These are phyloP conservation scores for Amaurobius ferox DNA, from an alignment of 2,888 invertebrate genomes.

Conservation along the genomic window DNA sequence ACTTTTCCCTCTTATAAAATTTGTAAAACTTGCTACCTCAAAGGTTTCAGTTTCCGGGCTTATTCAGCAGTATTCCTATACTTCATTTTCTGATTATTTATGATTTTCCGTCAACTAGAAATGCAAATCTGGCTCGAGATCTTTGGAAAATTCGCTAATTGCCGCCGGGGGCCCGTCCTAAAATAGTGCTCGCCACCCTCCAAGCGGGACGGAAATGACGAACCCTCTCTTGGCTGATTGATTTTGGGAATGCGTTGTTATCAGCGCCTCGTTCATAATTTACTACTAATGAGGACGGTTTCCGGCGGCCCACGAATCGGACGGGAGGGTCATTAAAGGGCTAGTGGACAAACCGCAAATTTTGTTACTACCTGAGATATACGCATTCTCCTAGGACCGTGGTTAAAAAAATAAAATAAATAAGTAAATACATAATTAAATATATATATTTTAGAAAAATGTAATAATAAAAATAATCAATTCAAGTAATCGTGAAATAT, in stretches of 20 bases:
- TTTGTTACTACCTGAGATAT: no score
- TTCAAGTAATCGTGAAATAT: no score
- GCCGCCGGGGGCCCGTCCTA: conserved; percentile 21
- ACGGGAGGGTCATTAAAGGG: conserved; percentile 42
- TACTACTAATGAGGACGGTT: conserved; percentile 65
- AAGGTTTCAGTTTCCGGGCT: conserved; percentile 30
- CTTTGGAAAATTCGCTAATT: conserved; percentile 68
- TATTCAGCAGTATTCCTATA: conserved; percentile 38
- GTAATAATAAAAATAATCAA: no score
- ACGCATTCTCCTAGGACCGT: no score
- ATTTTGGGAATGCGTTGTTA: conserved; percentile 63
- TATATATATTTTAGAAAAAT: no score
- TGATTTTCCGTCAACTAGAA: conserved; percentile 53
- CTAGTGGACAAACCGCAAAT: conserved; percentile 41
- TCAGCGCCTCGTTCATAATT: conserved; percentile 67
- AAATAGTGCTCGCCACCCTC: conserved; percentile 36
- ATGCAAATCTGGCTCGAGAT: conserved; percentile 57
- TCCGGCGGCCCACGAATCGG: conserved; percentile 37
- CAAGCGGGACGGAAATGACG: conserved; percentile 59
- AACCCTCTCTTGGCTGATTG: conserved; percentile 54
- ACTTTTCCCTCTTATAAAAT: conserved; percentile 21
- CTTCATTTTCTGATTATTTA: conserved; percentile 63
- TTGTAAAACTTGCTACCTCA: conserved; percentile 31
- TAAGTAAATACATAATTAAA: no score
- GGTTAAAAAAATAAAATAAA: no score